Percentiles rank a stretch among this genome's conserved stretches.
phyloP scores from a whole-genome alignment of 2,797 vertebrate species.

The Dryobates pubescens region DNA sequence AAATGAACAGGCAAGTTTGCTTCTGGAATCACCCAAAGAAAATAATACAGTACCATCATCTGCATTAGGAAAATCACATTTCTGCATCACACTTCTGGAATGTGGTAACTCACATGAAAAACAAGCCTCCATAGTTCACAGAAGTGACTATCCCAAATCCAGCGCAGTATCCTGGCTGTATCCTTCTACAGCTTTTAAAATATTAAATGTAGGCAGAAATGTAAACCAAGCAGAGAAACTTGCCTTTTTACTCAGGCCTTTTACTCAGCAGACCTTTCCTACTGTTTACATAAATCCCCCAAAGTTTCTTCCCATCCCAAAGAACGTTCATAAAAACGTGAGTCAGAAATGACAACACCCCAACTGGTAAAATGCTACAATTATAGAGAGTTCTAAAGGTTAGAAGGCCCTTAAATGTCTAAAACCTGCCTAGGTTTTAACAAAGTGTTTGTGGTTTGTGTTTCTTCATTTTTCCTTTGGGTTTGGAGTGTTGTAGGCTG shows the following conservation, averaged over 20 bases:
- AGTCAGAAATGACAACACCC: not conserved
- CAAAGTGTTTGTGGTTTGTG: not conserved
- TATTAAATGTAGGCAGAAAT: not conserved
- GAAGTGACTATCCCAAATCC: not conserved
- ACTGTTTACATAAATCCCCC: not conserved
- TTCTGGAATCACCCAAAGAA: not conserved
- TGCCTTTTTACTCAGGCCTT: not conserved
- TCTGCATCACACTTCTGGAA: not conserved
- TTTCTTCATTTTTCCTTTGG: not conserved
- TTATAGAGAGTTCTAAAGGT: not conserved
- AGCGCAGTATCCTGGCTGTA: not conserved
- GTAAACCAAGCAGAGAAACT: not conserved
- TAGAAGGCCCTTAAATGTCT: not conserved
- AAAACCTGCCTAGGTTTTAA: not conserved
- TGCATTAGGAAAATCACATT: not conserved
- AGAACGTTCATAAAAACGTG: not conserved
- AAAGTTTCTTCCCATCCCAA: not conserved
- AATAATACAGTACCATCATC: not conserved
- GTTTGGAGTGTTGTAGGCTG: not conserved
- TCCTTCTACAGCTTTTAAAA: not conserved
- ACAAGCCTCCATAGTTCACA: not conserved
- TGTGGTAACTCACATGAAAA: not conserved
- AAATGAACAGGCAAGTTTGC: not conserved
- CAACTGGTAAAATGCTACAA: not conserved
- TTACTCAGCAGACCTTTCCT: not conserved